Conservation (phyloP, 2,888 invertebrate genomes). For the Chydorus sphaericus region DNA sequence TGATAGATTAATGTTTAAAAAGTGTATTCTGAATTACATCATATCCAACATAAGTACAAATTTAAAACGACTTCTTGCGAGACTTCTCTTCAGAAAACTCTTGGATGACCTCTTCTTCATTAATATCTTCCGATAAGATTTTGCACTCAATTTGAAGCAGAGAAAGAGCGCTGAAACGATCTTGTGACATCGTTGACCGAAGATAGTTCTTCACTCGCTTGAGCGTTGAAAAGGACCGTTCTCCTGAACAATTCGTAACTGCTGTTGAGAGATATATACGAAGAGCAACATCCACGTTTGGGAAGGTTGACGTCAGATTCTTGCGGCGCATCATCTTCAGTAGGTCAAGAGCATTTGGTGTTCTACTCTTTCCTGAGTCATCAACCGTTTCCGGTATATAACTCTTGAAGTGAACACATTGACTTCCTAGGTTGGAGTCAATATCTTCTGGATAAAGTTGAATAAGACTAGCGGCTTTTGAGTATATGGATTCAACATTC, state of each 20-base stretch:
- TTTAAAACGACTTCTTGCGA: no score
- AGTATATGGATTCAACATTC: no score
- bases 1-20: no score
- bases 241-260: conserved; percentile 15
- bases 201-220: conserved; percentile 18
- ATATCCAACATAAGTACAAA: no score
- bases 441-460: no score
- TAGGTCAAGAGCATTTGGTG: no score
- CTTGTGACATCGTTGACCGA: conserved; percentile 15
- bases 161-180: conserved; percentile 1
- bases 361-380: no score
- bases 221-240: conserved; percentile 17
- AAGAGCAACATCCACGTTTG: conserved; percentile 16
- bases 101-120: conserved; percentile 1
- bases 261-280: conserved; percentile 16
- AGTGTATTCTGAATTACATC: no score
- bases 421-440: no score
- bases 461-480: no score
- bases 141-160: not conserved
- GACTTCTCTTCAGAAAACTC: not conserved
- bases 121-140: not conserved
- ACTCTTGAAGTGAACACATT: no score
- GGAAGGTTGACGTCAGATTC: conserved; percentile 12
- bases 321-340: not conserved
- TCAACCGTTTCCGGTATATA: no score